phyloP scores from a whole-genome alignment of 2,888 invertebrate species.

The Rhamphomyia laevipes region DNA sequence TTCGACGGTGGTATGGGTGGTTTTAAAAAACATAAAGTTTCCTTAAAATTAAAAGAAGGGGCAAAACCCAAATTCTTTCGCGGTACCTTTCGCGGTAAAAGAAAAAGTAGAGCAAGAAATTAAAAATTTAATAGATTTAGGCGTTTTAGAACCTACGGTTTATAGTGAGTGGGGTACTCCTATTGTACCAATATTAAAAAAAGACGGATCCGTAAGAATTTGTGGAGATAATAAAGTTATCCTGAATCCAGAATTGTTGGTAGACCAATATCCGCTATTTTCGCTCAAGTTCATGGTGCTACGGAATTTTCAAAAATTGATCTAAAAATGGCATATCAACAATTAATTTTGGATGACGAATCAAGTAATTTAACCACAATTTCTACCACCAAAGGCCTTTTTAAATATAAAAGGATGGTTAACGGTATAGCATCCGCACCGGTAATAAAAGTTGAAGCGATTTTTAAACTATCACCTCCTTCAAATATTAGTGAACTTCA shows the following conservation, averaged over 20 bases:
- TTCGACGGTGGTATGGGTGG: conserved; percentile 6
- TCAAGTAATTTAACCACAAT: too few relatives aligned
- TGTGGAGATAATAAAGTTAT: conserved; percentile 8
- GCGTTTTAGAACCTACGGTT: conserved; percentile 5
- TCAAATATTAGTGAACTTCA: conserved; percentile 7
- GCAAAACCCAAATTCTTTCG: conserved; percentile 8
- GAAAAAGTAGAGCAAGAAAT: conserved; percentile 5
- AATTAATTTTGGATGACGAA: conserved; percentile 22
- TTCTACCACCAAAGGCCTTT: conserved; percentile 17
- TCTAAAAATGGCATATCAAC: conserved; percentile 25
- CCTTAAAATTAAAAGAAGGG: not conserved
- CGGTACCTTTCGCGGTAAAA: conserved; percentile 8
- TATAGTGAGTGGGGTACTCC: conserved; percentile 8
- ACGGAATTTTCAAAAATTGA: conserved; percentile 26
- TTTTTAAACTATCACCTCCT: conserved; percentile 1
- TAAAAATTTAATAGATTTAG: conserved; percentile 3
- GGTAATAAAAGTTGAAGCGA: conserved; percentile 15
- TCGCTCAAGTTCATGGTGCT: conserved; percentile 15
- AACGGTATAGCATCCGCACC: conserved; percentile 26
- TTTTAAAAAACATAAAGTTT: conserved; percentile 9
- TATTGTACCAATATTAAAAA: conserved; percentile 8
- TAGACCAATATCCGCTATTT: conserved; percentile 4
- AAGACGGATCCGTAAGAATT: conserved; percentile 6
- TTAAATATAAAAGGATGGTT: conserved; percentile 15
- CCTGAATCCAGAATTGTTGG: conserved; percentile 2